Conservation (phyloP, 2,888 invertebrate species). For the Aleiodes alternator region DNA sequence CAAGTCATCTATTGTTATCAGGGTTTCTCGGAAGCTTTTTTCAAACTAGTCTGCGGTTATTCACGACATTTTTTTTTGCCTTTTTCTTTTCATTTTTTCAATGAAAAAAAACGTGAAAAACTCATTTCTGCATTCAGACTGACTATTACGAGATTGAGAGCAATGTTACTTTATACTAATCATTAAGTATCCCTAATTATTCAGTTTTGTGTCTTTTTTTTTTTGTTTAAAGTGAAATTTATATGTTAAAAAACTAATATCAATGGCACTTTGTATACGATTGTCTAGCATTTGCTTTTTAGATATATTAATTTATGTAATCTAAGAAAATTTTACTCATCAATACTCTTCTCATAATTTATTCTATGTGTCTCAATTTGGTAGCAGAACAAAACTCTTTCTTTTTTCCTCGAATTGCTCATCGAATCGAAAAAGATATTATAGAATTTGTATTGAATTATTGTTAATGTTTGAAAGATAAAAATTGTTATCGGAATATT, state of each 20-base stretch:
- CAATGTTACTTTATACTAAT: slow-evolving; percentile 24
- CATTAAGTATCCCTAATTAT: not conserved
- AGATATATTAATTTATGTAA: slow-evolving; percentile 32
- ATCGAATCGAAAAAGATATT: too few species aligned
- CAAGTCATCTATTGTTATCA: slow-evolving; percentile 8
- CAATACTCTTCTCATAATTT: not conserved
- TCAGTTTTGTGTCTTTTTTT: slow-evolving; percentile 13
- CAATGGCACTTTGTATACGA: not conserved
- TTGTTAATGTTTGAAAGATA: too few species aligned
- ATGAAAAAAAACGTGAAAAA: not conserved
- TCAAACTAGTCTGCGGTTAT: slow-evolving; percentile 25
- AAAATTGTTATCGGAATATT: too few species aligned
- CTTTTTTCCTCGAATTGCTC: too few species aligned
- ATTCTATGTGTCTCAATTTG: too few species aligned
- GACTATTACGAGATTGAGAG: slow-evolving; percentile 23
- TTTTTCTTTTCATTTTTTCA: not conserved
- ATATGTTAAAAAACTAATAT: not conserved
- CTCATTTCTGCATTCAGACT: slow-evolving; percentile 25
- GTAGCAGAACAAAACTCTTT: too few species aligned
- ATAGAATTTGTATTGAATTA: too few species aligned
- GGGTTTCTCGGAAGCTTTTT: slow-evolving; percentile 7
- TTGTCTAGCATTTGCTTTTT: slow-evolving; percentile 24
- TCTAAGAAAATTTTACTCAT: not conserved
- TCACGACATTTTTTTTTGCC: not conserved
- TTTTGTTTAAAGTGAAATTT: not conserved